phyloP scores from a whole-genome alignment of 2,113 vertebrate genomes.

The Scatophagus argus region DNA sequence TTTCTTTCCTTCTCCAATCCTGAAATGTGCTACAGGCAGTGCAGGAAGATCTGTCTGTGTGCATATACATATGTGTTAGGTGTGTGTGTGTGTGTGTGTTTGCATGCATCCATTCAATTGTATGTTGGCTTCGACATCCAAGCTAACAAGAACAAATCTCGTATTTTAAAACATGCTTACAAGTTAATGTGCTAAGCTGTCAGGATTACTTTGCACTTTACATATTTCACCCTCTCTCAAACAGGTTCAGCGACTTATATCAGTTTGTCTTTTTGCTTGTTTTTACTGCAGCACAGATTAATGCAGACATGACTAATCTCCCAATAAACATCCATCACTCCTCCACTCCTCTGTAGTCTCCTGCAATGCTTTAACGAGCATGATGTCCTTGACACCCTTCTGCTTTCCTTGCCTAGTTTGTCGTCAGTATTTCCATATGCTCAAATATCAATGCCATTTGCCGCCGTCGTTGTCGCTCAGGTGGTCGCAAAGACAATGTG shows the following conservation, averaged over 20 bases:
- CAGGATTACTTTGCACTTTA: conserved; percentile 2
- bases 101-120: not conserved
- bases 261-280: conserved; percentile 19
- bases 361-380: conserved; percentile 34
- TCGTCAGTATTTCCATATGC: conserved; percentile 39
- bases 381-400: conserved; percentile 43
- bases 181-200: conserved; percentile 15
- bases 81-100: not conserved
- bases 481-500: not conserved
- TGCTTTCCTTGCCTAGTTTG: not conserved
- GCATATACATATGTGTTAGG: too few relatives aligned
- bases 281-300: conserved; percentile 1
- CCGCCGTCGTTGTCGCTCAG: not conserved
- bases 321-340: conserved; percentile 44
- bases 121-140: not conserved
- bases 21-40: not conserved
- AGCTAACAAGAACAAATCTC: conserved; percentile 8
- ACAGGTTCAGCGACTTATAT: conserved; percentile 20
- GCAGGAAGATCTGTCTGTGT: too few relatives aligned
- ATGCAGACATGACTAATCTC: conserved; percentile 37
- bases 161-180: not conserved
- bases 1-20: not conserved
- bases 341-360: conserved; percentile 20
- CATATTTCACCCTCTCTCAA: conserved; percentile 20
- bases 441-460: not conserved